These are phyloP conservation scores for Pissodes strobi DNA, from an alignment of 1,140 invertebrate species.

Conservation along the genomic window DNA sequence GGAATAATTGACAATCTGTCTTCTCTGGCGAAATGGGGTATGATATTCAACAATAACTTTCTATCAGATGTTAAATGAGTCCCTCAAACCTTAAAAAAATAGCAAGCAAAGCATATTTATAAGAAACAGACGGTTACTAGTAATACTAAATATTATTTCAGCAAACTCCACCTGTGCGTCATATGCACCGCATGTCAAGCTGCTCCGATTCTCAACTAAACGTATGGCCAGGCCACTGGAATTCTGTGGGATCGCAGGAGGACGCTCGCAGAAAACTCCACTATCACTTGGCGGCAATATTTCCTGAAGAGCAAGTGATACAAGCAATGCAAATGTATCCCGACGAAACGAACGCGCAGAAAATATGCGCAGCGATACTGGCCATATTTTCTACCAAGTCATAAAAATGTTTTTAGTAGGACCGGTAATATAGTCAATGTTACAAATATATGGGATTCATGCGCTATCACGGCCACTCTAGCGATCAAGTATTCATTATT, in stretches of 20 bases:
- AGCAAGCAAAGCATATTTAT: no score
- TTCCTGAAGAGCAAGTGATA: conserved; percentile 85
- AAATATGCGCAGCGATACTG: conserved; percentile 86
- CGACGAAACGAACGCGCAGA: conserved; percentile 84
- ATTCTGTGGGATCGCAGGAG: conserved; percentile 58
- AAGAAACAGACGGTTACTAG: no score
- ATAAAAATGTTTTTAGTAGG: conserved; percentile 35
- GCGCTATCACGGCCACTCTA: no score
- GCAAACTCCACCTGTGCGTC: conserved; percentile 46
- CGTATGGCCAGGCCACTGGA: conserved; percentile 52
- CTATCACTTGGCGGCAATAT: conserved; percentile 84
- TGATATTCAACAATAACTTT: no score
- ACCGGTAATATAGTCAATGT: background rate
- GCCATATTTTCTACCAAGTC: conserved; percentile 70
- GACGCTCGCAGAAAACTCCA: conserved; percentile 76
- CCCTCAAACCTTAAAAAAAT: no score
- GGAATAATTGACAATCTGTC: no score
- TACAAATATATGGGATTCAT: background rate
- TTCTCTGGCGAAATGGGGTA: no score
- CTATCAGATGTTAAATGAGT: no score
- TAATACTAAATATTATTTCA: conserved; percentile 8
- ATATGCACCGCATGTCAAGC: conserved; percentile 60
- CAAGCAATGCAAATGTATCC: conserved; percentile 84
- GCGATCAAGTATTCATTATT: no score
- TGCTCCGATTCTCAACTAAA: conserved; percentile 71